phyloP scores from a whole-genome alignment of 2,113 vertebrate genomes.

The Murina feae region DNA sequence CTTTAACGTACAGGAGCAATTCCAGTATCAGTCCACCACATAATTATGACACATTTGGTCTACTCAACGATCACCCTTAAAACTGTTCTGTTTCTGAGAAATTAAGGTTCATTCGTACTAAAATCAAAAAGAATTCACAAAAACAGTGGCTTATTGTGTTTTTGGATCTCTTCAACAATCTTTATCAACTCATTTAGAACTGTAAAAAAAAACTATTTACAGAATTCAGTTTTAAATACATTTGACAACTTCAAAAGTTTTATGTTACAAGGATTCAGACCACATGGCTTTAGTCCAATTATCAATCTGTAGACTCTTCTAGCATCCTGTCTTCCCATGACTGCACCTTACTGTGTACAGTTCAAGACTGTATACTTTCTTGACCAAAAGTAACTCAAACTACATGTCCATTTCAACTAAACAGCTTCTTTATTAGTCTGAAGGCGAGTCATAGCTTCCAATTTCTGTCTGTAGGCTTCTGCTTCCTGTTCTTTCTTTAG shows the following conservation, averaged over 20 bases:
- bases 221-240: constrained; percentile 89
- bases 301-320: constrained; percentile 77
- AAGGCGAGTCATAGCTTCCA: constrained; percentile 90
- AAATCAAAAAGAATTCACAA: constrained; percentile 84
- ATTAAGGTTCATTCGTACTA: constrained; percentile 81
- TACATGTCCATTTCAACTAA: constrained; percentile 73
- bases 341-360: constrained; percentile 76
- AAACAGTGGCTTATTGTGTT: constrained; percentile 82
- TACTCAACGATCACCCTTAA: constrained; percentile 84
- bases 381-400: constrained; percentile 73
- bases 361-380: constrained; percentile 79
- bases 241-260: constrained; percentile 84
- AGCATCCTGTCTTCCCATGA: constrained; percentile 67
- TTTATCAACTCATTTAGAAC: constrained; percentile 85
- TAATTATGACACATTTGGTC: constrained; percentile 80
- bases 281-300: constrained; percentile 83
- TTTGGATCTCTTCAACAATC: constrained; percentile 84
- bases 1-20: constrained; percentile 75
- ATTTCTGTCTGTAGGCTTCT: constrained; percentile 89
- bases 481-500: constrained; percentile 92
- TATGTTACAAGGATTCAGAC: constrained; percentile 85
- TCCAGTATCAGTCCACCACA: constrained; percentile 78
- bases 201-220: constrained; percentile 89
- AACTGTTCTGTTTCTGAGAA: constrained; percentile 85
- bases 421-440: constrained; percentile 89